Evolutionary conservation across 2,888 invertebrate genomes (phyloP).

Genomic region (Spilosoma lubricipeda): DNA sequence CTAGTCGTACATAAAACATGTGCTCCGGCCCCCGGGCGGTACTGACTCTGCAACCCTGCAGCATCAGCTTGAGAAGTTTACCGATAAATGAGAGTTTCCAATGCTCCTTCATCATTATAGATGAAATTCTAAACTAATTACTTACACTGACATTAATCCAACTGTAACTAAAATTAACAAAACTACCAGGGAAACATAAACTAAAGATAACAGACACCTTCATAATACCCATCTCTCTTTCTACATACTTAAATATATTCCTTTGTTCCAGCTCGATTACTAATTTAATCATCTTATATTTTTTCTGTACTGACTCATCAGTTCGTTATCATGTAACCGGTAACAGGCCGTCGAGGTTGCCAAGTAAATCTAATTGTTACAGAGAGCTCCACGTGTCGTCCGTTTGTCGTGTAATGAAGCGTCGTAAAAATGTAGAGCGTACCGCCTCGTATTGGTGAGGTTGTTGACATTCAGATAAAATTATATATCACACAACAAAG

Average conservation of each 20-base stretch:
- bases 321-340: conserved; percentile 29
- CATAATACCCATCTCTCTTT: neutral
- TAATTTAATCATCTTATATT: conserved; percentile 3
- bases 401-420: conserved; percentile 55
- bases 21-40: neutral
- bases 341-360: conserved; percentile 36
- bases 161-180: neutral
- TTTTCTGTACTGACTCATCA: conserved; percentile 18
- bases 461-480: conserved; percentile 73
- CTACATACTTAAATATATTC: neutral
- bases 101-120: neutral
- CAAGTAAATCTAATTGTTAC: conserved; percentile 45
- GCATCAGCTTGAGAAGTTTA: neutral
- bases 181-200: neutral
- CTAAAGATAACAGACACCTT: neutral
- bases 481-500: conserved; percentile 49
- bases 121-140: neutral
- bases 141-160: neutral
- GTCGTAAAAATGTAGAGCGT: conserved; percentile 63
- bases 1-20: neutral
- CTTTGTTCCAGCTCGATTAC: conserved; percentile 9
- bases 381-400: conserved; percentile 56
- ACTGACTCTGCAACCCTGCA: neutral
- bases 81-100: neutral
- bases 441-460: conserved; percentile 60